A percentile compares a stretch with the other conserved stretches of the same genome.
Conservation (phyloP, 2,888 invertebrate genomes). For the Dioctria linearis region DNA sequence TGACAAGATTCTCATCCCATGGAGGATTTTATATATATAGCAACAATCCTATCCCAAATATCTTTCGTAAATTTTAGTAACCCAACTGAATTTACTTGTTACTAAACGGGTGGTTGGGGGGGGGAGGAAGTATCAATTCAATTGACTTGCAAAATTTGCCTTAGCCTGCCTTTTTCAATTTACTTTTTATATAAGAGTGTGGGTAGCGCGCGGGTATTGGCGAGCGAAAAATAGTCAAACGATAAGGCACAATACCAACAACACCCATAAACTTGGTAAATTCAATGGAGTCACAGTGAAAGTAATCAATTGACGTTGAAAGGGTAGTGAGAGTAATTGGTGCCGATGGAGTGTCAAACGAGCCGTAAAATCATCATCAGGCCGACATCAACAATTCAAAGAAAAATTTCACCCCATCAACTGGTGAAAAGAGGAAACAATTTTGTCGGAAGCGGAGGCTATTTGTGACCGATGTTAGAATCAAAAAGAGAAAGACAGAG, state of each 20-base stretch:
- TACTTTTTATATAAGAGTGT: neutral
- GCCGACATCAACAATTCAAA: slow-evolving; percentile 37
- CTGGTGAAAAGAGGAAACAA: slow-evolving; percentile 13
- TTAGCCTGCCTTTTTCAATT: slow-evolving; percentile 24
- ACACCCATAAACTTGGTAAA: slow-evolving; percentile 2
- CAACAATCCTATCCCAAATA: neutral
- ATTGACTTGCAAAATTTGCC: slow-evolving; percentile 47
- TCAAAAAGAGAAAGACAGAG: too few relatives aligned
- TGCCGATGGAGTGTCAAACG: slow-evolving; percentile 34
- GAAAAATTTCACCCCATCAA: slow-evolving; percentile 43
- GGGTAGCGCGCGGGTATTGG: neutral
- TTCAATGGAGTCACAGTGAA: slow-evolving; percentile 34
- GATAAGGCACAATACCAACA: neutral
- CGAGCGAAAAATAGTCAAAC: neutral
- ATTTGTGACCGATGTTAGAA: neutral
- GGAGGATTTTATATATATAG: too few relatives aligned
- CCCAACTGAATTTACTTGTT: neutral
- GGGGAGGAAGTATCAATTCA: slow-evolving; percentile 24
- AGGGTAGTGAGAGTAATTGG: slow-evolving; percentile 48
- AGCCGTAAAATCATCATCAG: slow-evolving; percentile 48
- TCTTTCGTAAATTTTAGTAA: neutral
- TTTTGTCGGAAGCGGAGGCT: slow-evolving; percentile 20
- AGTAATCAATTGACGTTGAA: slow-evolving; percentile 49
- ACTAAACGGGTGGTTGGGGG: neutral
- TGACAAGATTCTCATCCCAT: neutral